Evolutionary conservation across 1,140 invertebrate species (phyloP).

Genomic region (Penaeus vannamei): DNA sequence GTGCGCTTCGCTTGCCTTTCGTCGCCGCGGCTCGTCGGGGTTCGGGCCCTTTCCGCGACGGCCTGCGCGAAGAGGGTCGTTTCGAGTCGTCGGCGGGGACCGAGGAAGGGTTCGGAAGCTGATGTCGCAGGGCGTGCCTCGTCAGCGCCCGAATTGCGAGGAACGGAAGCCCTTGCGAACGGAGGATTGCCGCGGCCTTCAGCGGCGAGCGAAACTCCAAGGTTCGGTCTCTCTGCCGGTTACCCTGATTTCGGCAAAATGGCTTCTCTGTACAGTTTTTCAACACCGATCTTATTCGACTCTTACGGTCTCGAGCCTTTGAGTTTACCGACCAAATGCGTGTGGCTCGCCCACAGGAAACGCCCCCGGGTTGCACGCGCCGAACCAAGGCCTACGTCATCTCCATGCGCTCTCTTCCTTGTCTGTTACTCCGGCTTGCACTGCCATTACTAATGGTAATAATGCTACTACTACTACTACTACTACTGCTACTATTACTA

Average conservation of each 20-base stretch:
- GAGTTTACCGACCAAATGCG: slow-evolving; percentile 65
- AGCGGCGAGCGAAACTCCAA: not conserved
- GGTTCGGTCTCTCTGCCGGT: slow-evolving; percentile 39
- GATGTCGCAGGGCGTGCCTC: too few species aligned
- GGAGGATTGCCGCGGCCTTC: not conserved
- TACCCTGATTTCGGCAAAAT: slow-evolving; percentile 62
- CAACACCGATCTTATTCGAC: slow-evolving; percentile 63
- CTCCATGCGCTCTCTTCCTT: not conserved
- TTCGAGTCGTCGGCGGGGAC: too few species aligned
- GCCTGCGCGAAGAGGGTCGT: too few species aligned
- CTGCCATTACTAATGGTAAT: too few species aligned
- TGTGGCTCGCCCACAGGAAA: slow-evolving; percentile 55
- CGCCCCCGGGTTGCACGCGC: not conserved
- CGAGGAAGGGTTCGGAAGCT: too few species aligned
- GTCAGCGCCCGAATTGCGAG: too few species aligned
- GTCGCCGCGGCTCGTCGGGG: not conserved
- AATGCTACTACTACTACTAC: too few species aligned
- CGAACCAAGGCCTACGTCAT: not conserved
- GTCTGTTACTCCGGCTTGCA: not conserved
- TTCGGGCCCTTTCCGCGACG: not conserved
- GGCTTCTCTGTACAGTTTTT: slow-evolving; percentile 61
- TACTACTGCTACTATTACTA: too few species aligned
- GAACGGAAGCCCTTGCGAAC: too few species aligned
- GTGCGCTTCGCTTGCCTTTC: not conserved
- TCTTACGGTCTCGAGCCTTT: slow-evolving; percentile 63